These are phyloP conservation scores for Porites lutea DNA, from an alignment of 64 coral and sea anemone species.

Conservation along the genomic window DNA sequence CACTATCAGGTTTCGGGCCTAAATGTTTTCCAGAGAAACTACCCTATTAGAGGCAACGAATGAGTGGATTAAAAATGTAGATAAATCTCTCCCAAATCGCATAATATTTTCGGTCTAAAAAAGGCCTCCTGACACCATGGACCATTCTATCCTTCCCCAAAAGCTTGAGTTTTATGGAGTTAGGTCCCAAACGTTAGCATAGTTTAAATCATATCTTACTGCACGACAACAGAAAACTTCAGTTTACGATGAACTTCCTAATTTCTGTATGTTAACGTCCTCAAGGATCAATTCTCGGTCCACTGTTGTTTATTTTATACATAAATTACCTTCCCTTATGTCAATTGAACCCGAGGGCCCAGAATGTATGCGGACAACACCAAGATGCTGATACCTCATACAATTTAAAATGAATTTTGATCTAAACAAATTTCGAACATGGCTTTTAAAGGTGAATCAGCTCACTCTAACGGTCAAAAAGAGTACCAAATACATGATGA, in stretches of 20 bases:
- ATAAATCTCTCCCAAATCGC: not conserved
- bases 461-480: not conserved
- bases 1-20: conserved; percentile 13
- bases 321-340: conserved; percentile 33
- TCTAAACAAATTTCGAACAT: not conserved
- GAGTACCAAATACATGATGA: not conserved
- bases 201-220: conserved; percentile 38
- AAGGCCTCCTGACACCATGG: not conserved
- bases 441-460: not conserved
- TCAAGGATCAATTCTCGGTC: conserved; percentile 40
- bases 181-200: not conserved
- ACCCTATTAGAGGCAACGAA: not conserved
- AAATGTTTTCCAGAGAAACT: not conserved
- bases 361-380: not conserved
- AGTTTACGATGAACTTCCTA: conserved; percentile 1
- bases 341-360: not conserved
- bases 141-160: not conserved
- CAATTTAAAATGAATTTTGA: not conserved
- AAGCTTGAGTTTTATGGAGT: not conserved
- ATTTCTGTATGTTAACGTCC: conserved; percentile 3
- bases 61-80: not conserved
- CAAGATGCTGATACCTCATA: not conserved
- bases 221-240: conserved; percentile 24
- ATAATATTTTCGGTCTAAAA: no score
- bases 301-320: conserved; percentile 57